Evolutionary conservation across 2,888 invertebrate genomes (phyloP).

Genomic region (Entomobrya multifasciata): DNA sequence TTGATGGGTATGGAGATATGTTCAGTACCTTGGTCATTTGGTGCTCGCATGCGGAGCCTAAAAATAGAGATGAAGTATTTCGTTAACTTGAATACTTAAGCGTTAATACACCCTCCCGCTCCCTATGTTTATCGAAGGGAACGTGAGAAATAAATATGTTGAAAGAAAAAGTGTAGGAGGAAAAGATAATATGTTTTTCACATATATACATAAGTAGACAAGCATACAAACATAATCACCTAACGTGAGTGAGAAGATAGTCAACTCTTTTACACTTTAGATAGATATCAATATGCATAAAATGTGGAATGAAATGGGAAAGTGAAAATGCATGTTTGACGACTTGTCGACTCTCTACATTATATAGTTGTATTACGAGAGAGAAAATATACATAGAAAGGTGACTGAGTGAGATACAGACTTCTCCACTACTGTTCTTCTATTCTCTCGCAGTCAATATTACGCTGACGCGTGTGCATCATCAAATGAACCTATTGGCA

Average conservation of each 20-base stretch:
- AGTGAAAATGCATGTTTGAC: conserved; percentile 30
- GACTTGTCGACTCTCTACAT: too few relatives aligned
- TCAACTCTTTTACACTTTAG: conserved; percentile 58
- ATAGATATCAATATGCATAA: conserved; percentile 61
- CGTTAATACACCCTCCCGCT: conserved; percentile 59
- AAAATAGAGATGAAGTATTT: too few relatives aligned
- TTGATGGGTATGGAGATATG: too few relatives aligned
- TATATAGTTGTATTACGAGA: background rate
- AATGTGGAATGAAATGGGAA: conserved; percentile 47
- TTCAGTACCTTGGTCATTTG: too few relatives aligned
- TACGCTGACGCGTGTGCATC: conserved; percentile 64
- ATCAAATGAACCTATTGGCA: conserved; percentile 69
- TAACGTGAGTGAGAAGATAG: conserved; percentile 22
- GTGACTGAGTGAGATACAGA: background rate
- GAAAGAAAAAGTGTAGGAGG: background rate
- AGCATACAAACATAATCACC: background rate
- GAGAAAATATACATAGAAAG: background rate
- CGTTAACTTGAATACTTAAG: conserved; percentile 23
- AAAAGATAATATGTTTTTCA: background rate
- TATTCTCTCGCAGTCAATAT: background rate
- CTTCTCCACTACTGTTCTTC: background rate
- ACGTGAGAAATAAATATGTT: conserved; percentile 38
- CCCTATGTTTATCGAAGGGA: conserved; percentile 57
- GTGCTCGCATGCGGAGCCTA: too few relatives aligned
- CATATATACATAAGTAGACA: too few relatives aligned